phyloP scores from a whole-genome alignment of 2,888 invertebrate genomes.

The Pandemis corylana region DNA sequence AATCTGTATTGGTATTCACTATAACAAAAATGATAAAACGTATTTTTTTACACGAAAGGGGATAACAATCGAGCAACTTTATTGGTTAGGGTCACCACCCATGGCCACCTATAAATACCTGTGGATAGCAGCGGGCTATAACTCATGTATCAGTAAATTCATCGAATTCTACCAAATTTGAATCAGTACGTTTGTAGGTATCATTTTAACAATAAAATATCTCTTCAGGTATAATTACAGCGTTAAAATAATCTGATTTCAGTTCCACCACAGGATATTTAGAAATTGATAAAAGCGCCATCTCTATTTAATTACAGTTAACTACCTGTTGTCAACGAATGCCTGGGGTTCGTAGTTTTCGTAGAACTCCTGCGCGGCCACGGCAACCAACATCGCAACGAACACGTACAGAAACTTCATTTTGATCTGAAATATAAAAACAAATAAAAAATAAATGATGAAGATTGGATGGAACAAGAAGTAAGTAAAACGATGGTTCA shows the following conservation, averaged over 20 bases:
- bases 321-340: conserved; percentile 29
- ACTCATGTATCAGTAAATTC: too few species aligned
- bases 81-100: too few species aligned
- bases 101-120: too few species aligned
- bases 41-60: neutral
- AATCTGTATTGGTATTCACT: conserved; percentile 34
- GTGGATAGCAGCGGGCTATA: too few species aligned
- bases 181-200: too few species aligned
- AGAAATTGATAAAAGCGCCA: neutral
- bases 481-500: too few species aligned
- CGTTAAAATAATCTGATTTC: too few species aligned
- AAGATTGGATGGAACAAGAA: too few species aligned
- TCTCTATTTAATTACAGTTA: neutral
- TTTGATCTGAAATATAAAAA: conserved; percentile 2
- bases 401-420: conserved; percentile 35
- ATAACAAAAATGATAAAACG: neutral
- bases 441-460: neutral
- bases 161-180: too few species aligned
- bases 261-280: neutral
- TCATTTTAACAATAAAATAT: too few species aligned
- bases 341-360: conserved; percentile 13
- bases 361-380: conserved; percentile 32
- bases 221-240: too few species aligned
- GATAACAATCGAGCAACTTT: too few species aligned
- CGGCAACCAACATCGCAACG: conserved; percentile 27